A percentile compares a stretch with the other conserved stretches of the same genome.
phyloP scores from a whole-genome alignment of 2,888 invertebrate species.

The Synanthedon myopaeformis region DNA sequence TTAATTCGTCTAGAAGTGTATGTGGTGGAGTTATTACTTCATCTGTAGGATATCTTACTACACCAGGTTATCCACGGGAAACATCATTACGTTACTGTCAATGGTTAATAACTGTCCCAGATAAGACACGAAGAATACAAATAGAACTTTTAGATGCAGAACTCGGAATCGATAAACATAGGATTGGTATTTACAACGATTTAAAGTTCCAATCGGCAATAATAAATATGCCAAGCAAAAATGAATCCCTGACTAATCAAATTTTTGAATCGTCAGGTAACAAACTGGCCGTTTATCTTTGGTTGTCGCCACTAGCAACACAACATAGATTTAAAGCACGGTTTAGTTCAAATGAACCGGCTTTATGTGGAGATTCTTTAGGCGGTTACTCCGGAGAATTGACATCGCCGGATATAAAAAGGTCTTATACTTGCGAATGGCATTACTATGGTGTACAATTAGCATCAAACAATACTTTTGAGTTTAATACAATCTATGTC shows the following conservation, averaged over 20 bases:
- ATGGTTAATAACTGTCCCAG: slow-evolving; percentile 42
- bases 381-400: slow-evolving; percentile 29
- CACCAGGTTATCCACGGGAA: slow-evolving; percentile 76
- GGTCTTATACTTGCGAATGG: slow-evolving; percentile 46
- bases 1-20: slow-evolving; percentile 60
- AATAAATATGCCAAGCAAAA: slow-evolving; percentile 23
- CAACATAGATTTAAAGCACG: slow-evolving; percentile 78
- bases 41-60: slow-evolving; percentile 75
- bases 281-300: slow-evolving; percentile 72
- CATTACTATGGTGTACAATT: slow-evolving; percentile 19
- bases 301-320: slow-evolving; percentile 47
- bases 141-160: slow-evolving; percentile 70
- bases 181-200: slow-evolving; percentile 69
- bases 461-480: slow-evolving; percentile 3
- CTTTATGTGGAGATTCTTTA: slow-evolving; percentile 45
- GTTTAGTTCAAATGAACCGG: slow-evolving; percentile 73
- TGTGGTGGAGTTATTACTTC: slow-evolving; percentile 78
- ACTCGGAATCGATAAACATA: slow-evolving; percentile 27
- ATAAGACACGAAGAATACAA: slow-evolving; percentile 41
- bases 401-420: slow-evolving; percentile 29
- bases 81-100: slow-evolving; percentile 39
- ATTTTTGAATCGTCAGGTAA: slow-evolving; percentile 75
- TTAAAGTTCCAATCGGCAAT: slow-evolving; percentile 47
- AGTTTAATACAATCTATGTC: slow-evolving; percentile 34
- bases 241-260: slow-evolving; percentile 19